These are phyloP conservation scores for Melanostoma scalare DNA, from an alignment of 2,888 invertebrate genomes.

Conservation along the genomic window DNA sequence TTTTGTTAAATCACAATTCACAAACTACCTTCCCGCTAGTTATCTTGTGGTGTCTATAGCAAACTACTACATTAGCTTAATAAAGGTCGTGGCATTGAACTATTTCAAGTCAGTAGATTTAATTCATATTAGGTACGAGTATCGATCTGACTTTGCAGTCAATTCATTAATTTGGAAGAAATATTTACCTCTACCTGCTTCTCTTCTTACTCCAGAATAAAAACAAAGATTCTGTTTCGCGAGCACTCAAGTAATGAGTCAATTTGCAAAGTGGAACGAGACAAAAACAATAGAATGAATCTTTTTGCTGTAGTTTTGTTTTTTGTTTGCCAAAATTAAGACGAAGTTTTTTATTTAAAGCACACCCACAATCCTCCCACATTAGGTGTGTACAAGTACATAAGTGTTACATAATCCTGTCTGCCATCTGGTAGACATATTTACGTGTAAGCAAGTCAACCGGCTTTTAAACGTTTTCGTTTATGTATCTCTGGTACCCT, in stretches of 20 bases:
- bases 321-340: constrained; percentile 16
- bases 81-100: constrained; percentile 51
- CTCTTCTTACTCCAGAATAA: not conserved
- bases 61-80: not conserved
- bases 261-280: constrained; percentile 26
- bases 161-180: constrained; percentile 16
- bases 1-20: constrained; percentile 25
- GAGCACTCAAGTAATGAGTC: constrained; percentile 31
- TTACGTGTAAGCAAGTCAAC: constrained; percentile 15
- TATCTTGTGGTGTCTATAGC: constrained; percentile 6
- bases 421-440: not conserved
- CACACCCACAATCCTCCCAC: not conserved
- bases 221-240: constrained; percentile 14
- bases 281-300: constrained; percentile 3
- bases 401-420: constrained; percentile 9
- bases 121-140: not conserved
- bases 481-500: not conserved
- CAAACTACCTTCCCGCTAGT: not conserved
- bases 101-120: constrained; percentile 26
- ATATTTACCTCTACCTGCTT: not conserved
- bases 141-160: constrained; percentile 29
- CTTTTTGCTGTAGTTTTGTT: not conserved
- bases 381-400: not conserved
- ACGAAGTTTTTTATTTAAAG: constrained; percentile 1
- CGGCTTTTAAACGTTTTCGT: not conserved